phyloP scores from a whole-genome alignment of 2,888 invertebrate genomes.

The Girardia tigrina region DNA sequence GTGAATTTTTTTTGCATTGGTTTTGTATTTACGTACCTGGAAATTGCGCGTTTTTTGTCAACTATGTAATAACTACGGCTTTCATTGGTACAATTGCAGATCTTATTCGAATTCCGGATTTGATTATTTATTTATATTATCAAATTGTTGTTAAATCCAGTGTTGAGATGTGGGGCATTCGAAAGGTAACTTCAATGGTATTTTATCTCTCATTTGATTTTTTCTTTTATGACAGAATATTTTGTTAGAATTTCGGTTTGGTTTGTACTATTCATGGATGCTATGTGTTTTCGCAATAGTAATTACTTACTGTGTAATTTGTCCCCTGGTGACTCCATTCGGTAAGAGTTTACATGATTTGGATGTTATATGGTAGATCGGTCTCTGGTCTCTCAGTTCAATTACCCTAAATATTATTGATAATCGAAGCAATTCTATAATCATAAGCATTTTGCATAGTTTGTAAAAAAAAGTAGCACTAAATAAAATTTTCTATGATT shows the following conservation, averaged over 20 bases:
- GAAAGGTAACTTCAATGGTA: neutral
- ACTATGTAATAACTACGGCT: conserved; percentile 81
- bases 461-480: too few relatives aligned
- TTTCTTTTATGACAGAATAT: conserved; percentile 55
- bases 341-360: too few relatives aligned
- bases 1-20: conserved; percentile 9
- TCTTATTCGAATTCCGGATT: conserved; percentile 74
- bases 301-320: conserved; percentile 75
- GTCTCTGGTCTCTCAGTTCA: too few relatives aligned
- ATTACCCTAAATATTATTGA: too few relatives aligned
- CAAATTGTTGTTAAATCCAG: conserved; percentile 59
- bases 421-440: too few relatives aligned
- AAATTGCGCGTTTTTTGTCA: conserved; percentile 88
- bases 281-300: conserved; percentile 74
- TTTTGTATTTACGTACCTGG: conserved; percentile 83
- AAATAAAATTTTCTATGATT: too few relatives aligned
- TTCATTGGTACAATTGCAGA: conserved; percentile 80
- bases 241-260: conserved; percentile 71
- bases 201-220: neutral
- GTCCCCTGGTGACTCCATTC: conserved; percentile 81
- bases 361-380: too few relatives aligned
- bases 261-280: conserved; percentile 87
- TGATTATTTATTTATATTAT: conserved; percentile 72
- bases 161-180: conserved; percentile 42
- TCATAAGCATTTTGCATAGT: too few relatives aligned